These are phyloP conservation scores for Polyommatus icarus DNA, from an alignment of 2,888 invertebrate species.

Conservation along the genomic window DNA sequence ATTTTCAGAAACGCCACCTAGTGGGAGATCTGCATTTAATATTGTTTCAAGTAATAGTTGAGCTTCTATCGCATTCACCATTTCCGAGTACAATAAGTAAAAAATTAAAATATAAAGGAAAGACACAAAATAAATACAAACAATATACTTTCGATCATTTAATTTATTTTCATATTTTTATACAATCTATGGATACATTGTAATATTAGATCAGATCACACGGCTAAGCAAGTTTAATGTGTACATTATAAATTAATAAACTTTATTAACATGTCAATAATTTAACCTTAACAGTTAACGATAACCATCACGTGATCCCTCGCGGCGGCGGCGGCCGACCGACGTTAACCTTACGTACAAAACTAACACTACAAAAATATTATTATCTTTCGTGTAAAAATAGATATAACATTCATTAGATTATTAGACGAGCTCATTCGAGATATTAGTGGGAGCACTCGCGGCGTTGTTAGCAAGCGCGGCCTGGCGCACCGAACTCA, in stretches of 20 bases:
- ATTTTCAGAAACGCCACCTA: too few species aligned
- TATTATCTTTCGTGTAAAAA: conserved; percentile 63
- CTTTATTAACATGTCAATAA: conserved; percentile 72
- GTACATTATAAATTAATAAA: conserved; percentile 73
- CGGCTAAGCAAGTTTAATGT: conserved; percentile 74
- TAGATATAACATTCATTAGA: conserved; percentile 73
- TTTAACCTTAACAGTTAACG: conserved; percentile 67
- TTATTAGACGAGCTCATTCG: conserved; percentile 67
- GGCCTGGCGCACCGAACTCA: conserved; percentile 48
- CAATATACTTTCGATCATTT: conserved; percentile 72
- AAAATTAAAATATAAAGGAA: background rate
- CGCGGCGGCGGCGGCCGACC: conserved; percentile 53
- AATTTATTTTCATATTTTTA: conserved; percentile 74
- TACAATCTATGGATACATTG: conserved; percentile 75
- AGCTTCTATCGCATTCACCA: too few species aligned
- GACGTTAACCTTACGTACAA: conserved; percentile 63
- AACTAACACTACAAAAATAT: conserved; percentile 61
- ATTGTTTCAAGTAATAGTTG: too few species aligned
- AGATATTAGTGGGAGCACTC: conserved; percentile 74
- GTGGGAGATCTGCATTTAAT: too few species aligned
- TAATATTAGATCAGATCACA: conserved; percentile 77
- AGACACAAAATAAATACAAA: conserved; percentile 57
- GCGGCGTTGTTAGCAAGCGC: conserved; percentile 69
- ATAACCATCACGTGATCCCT: conserved; percentile 76
- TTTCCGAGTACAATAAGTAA: background rate